A percentile compares a stretch with the other conserved stretches of the same genome.
Conservation (phyloP, 2,797 vertebrate species). For the Mormyrus proboscirostris region DNA sequence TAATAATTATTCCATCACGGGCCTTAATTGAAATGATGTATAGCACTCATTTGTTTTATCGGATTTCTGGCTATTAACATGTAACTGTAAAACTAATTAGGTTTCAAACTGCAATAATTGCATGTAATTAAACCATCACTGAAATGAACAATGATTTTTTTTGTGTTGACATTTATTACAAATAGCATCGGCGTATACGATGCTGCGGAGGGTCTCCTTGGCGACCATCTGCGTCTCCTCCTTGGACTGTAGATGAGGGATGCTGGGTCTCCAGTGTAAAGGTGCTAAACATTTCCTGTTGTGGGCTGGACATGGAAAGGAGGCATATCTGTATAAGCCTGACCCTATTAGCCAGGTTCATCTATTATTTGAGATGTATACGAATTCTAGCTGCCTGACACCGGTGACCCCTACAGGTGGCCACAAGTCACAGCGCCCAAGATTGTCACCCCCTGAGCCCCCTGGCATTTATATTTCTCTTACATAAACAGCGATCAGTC, state of each 20-base stretch:
- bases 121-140: constrained; percentile 69
- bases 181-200: constrained; percentile 55
- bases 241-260: not conserved
- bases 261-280: not conserved
- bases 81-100: constrained; percentile 70
- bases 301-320: not conserved
- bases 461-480: not conserved
- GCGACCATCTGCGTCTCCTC: not conserved
- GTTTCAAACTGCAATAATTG: constrained; percentile 64
- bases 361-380: not conserved
- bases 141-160: constrained; percentile 49
- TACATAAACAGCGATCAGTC: not conserved
- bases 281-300: not conserved
- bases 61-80: constrained; percentile 62
- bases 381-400: not conserved
- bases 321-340: not conserved
- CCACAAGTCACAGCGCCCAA: not conserved
- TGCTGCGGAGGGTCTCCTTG: not conserved
- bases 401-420: not conserved
- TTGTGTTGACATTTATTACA: constrained; percentile 61
- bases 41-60: constrained; percentile 67
- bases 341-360: not conserved
- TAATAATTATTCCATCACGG: constrained; percentile 65
- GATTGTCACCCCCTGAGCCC: not conserved
- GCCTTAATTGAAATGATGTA: constrained; percentile 69